phyloP scores from a whole-genome alignment of 1,140 invertebrate species.

The Ceratosolen solmsi region DNA sequence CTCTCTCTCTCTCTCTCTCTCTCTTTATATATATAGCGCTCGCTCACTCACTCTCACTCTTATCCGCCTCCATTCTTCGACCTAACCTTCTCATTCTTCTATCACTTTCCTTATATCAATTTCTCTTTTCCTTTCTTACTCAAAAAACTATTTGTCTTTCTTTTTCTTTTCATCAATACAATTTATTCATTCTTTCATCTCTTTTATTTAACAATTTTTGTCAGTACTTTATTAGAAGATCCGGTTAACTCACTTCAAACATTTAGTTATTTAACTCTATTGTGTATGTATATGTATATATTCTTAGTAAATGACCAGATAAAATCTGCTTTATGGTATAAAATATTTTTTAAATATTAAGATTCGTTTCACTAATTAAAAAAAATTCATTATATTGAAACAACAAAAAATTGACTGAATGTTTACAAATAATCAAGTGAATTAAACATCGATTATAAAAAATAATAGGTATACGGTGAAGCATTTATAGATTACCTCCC shows the following conservation, averaged over 20 bases:
- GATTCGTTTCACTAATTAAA: no score
- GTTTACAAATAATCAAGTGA: no score
- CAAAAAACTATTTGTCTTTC: constrained; percentile 1
- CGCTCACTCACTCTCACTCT: background rate
- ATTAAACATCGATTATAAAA: no score
- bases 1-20: background rate
- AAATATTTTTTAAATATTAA: background rate
- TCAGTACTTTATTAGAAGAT: background rate
- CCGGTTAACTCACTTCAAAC: no score
- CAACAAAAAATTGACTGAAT: no score
- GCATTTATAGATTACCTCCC: background rate
- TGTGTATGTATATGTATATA: no score
- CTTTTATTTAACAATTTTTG: background rate
- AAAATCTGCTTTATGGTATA: no score
- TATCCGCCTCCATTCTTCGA: background rate
- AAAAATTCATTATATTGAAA: no score
- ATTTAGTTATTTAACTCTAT: no score
- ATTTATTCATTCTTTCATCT: background rate
- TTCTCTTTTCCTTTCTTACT: background rate
- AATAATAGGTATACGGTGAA: background rate
- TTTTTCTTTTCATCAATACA: background rate
- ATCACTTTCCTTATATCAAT: background rate
- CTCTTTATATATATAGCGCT: background rate
- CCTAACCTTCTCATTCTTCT: background rate
- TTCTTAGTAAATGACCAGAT: no score